A percentile compares a stretch with the other conserved stretches of the same genome.
phyloP scores from a whole-genome alignment of 2,113 vertebrate genomes.

The Pelusios castaneus region DNA sequence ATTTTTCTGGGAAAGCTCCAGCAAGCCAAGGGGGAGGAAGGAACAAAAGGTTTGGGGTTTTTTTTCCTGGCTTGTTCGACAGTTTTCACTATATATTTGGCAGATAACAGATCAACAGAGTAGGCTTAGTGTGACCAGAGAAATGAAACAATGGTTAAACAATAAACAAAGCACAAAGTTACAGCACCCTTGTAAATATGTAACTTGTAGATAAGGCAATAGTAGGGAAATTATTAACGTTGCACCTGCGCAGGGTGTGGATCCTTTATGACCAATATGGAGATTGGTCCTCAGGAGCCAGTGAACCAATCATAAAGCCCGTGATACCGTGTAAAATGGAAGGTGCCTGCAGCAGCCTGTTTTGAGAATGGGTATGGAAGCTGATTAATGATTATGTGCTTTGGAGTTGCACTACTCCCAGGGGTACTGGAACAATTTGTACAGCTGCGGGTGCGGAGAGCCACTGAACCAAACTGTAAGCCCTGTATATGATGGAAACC shows the following conservation, averaged over 20 bases:
- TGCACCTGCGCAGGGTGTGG: background rate
- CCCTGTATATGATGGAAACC: too few relatives aligned
- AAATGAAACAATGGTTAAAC: background rate
- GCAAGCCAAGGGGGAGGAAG: background rate
- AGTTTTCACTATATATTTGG: conserved; percentile 60
- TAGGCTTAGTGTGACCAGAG: background rate
- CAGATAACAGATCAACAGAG: conserved; percentile 6
- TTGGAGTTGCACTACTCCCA: background rate
- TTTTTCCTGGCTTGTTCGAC: conserved; percentile 22
- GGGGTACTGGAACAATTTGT: too few relatives aligned
- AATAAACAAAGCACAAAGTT: background rate
- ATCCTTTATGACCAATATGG: background rate
- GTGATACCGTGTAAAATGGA: background rate
- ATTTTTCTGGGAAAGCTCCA: background rate
- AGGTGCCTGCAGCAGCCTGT: background rate
- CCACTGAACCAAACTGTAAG: too few relatives aligned
- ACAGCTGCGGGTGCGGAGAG: too few relatives aligned
- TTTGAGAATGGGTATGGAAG: background rate
- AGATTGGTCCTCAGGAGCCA: background rate
- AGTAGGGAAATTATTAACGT: background rate
- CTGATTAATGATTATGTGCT: background rate
- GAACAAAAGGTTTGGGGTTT: background rate
- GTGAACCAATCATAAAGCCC: background rate
- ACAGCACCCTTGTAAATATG: background rate
- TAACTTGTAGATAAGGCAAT: background rate